Conservation (phyloP, 2,113 vertebrate genomes). For the Psittacus erithacus region DNA sequence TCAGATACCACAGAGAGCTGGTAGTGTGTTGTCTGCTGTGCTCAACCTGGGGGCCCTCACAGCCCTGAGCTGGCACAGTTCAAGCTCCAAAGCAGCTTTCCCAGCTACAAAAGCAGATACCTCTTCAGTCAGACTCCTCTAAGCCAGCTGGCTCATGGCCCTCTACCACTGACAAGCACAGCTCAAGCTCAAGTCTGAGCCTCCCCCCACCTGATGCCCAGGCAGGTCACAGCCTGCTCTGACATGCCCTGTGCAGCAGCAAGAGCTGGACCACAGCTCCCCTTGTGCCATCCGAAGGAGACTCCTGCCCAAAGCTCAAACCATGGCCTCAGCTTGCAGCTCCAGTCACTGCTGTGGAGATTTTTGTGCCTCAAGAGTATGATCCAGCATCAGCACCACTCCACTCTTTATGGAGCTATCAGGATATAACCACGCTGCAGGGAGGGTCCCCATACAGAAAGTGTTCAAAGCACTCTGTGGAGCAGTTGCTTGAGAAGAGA, state of each 20-base stretch:
- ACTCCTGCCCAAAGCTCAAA: not conserved
- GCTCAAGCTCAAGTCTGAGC: not conserved
- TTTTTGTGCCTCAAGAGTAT: accelerated
- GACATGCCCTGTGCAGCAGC: not conserved
- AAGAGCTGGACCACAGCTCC: not conserved
- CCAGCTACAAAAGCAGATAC: not conserved
- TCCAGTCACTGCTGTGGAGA: accelerated
- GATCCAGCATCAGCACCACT: not conserved
- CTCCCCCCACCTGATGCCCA: no score
- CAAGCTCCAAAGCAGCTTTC: not conserved
- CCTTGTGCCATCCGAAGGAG: not conserved
- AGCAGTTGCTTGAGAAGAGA: not conserved
- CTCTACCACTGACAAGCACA: not conserved
- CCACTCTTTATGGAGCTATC: not conserved
- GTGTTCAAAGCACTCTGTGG: not conserved
- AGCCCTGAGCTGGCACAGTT: not conserved
- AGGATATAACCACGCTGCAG: not conserved
- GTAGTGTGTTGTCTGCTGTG: accelerated
- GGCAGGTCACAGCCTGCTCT: not conserved
- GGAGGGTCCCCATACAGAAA: not conserved
- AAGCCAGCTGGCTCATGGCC: not conserved
- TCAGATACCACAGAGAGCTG: not conserved
- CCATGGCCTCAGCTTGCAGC: not conserved
- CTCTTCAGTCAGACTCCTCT: not conserved
- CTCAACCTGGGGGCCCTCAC: not conserved